Conservation (phyloP, 1,140 invertebrate species). For the Neodiprion pinetum region DNA sequence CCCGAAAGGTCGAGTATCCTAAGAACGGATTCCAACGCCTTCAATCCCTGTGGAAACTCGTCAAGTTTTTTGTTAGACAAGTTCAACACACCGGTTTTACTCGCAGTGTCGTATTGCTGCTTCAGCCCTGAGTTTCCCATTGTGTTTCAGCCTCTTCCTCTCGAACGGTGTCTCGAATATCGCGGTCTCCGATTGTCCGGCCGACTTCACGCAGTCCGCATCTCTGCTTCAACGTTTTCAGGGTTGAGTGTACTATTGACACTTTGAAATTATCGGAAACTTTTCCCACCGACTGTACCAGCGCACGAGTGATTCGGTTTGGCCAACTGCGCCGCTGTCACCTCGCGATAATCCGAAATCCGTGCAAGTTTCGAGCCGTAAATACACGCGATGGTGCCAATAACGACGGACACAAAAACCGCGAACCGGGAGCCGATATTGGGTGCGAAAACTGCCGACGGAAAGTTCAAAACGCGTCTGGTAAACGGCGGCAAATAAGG, state of each 20-base stretch:
- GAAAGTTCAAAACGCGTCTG: too few relatives aligned
- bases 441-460: too few relatives aligned
- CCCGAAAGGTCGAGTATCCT: constrained; percentile 91
- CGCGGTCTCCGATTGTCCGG: not conserved
- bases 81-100: constrained; percentile 93
- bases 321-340: too few relatives aligned
- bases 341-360: not conserved
- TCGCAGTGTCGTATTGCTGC: constrained; percentile 90
- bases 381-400: constrained; percentile 32
- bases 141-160: constrained; percentile 20
- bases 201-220: too few relatives aligned
- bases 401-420: too few relatives aligned
- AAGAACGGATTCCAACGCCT: constrained; percentile 72
- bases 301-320: not conserved
- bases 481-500: not conserved
- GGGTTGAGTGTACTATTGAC: too few relatives aligned
- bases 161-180: not conserved
- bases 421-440: too few relatives aligned
- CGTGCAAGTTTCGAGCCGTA: constrained; percentile 6
- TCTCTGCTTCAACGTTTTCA: too few relatives aligned
- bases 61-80: constrained; percentile 81
- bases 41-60: constrained; percentile 71
- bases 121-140: constrained; percentile 91
- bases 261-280: too few relatives aligned
- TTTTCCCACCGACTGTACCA: not conserved